Conservation (phyloP, 2,113 vertebrate species). For the Coreoperca whiteheadi region DNA sequence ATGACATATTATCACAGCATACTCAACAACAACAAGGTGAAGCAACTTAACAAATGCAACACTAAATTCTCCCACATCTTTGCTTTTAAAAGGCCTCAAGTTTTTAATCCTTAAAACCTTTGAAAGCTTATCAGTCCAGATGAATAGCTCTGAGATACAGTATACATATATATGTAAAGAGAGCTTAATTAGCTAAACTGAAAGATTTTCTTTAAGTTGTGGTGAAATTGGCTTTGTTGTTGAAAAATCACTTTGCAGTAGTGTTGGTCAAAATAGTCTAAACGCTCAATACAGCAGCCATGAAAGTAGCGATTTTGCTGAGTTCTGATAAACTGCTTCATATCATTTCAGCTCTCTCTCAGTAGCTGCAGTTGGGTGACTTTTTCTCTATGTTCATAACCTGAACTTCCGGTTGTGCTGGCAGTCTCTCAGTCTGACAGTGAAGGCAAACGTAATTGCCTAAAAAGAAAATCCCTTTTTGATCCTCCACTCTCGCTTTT, state of each 20-base stretch:
- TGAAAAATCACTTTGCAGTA: not conserved
- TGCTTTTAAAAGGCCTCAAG: not conserved
- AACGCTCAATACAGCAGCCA: not conserved
- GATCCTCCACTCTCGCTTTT: conserved; percentile 9
- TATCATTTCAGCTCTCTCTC: not conserved
- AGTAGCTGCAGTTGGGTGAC: conserved; percentile 3
- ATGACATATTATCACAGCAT: not conserved
- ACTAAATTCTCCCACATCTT: not conserved
- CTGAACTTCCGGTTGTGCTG: conserved; percentile 18
- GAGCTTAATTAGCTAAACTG: not conserved
- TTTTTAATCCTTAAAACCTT: not conserved
- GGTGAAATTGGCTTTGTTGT: not conserved
- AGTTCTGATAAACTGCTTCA: conserved; percentile 8
- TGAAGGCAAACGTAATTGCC: conserved; percentile 18
- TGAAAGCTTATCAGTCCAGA: not conserved
- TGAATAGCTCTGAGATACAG: not conserved
- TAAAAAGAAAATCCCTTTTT: conserved; percentile 28
- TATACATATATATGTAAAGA: too few relatives aligned
- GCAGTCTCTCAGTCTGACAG: conserved; percentile 15
- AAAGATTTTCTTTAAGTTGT: not conserved
- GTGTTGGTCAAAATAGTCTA: not conserved
- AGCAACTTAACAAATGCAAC: not conserved
- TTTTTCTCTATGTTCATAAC: not conserved
- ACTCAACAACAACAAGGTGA: not conserved
- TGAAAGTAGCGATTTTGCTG: conserved; percentile 1